Base-by-base conservation (phyloP, 2,888 invertebrate genomes). In the Conchocele bisecta region DNA sequence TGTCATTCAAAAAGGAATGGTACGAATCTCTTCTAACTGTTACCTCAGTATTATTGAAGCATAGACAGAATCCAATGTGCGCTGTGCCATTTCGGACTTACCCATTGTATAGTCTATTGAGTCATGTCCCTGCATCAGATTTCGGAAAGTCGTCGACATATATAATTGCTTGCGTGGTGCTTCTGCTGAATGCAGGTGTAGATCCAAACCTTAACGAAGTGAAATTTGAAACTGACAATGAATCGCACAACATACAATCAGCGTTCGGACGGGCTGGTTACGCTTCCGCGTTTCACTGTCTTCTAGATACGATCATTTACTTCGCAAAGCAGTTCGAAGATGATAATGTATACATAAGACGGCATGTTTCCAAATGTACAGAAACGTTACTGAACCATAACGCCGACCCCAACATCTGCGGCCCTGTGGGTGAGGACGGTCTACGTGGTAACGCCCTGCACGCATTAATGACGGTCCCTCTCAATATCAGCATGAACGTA, bases 121-220 rank as follows among this genome's bases (percentile, higher is more conserved):
- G 84, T 24, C 82, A 81, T 37, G 69, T 81, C 4, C 77, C 83
- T 0, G 66, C 83, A 15, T 75, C 82, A 11, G 84, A 86, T 37
- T 77, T 82, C 41, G 80, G 84, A 26, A 81, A 74, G 28, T 68
- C 75, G 1, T 75, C 76, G 1, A 82, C 83, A 9, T 85, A 83
- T 57, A 68, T 86, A 1, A 67, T 79, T 26, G 78, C 86, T 0
- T 81, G 82, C 35, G 58, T 86, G 35, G 75, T 84, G 3, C 60
- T 84, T 20, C 60, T 88, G 4, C 68, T 85, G 11, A 79, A 85
- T 33, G 84, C 86, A 22, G 86, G 88, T 4, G 88, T 88, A 7
- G 81, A 88, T 73, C 86, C 87, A 1, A 88, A 89, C 60, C 84
- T 88, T 58, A 83, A 89, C 57, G 89, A 89, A 78, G 69, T 83